A percentile compares a stretch with the other conserved stretches of the same genome.
Evolutionary conservation across 1,140 invertebrate genomes (phyloP).

Genomic region (Glossosoma conforme): DNA sequence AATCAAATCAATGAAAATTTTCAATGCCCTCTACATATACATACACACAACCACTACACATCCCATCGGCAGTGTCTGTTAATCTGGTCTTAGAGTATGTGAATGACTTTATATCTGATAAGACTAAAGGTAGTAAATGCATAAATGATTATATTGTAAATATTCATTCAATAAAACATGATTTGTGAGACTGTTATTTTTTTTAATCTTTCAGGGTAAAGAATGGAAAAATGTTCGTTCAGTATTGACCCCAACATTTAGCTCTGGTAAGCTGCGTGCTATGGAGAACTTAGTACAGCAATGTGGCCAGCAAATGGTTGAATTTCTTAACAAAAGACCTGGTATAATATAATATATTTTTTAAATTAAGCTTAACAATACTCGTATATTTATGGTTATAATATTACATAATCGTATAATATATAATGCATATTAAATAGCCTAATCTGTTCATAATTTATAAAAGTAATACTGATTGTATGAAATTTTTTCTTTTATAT

Average conservation of each 20-base stretch:
- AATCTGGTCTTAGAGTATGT: background rate
- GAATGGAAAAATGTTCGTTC: conserved; percentile 33
- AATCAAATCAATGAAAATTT: too few species aligned
- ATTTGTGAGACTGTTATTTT: background rate
- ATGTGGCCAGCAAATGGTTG: conserved; percentile 26
- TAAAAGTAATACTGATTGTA: too few species aligned
- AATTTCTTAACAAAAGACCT: conserved; percentile 22
- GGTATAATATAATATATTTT: conserved; percentile 14
- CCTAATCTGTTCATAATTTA: too few species aligned
- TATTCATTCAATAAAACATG: background rate
- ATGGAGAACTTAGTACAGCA: conserved; percentile 33
- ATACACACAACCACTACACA: too few species aligned
- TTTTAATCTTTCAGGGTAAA: conserved; percentile 33
- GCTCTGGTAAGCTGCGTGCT: conserved; percentile 33
- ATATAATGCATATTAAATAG: too few species aligned
- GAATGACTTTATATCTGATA: background rate
- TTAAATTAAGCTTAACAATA: background rate
- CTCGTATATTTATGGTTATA: background rate
- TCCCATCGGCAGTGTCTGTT: too few species aligned
- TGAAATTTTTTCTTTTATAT: too few species aligned
- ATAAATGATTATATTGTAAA: background rate
- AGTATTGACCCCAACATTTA: conserved; percentile 33
- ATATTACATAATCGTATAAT: too few species aligned
- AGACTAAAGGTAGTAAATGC: background rate
- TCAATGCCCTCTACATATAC: too few species aligned